Percentiles rank a stretch among this genome's conserved stretches.
Conservation (phyloP, 2,113 vertebrate genomes). For the Fulica atra region DNA sequence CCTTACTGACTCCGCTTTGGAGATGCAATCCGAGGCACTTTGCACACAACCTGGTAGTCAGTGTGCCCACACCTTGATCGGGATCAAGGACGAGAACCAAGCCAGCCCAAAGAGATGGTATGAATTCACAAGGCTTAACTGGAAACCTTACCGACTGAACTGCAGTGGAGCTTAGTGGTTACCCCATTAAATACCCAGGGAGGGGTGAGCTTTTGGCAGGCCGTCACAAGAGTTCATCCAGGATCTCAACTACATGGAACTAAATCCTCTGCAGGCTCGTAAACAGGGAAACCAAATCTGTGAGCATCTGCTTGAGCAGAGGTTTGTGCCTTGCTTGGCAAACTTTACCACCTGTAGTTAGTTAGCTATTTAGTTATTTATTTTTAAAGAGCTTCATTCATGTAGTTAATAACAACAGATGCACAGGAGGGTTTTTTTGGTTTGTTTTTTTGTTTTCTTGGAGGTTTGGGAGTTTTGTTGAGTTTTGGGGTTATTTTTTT, state of each 20-base stretch:
- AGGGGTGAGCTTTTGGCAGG: not conserved
- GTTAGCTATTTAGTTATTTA: not conserved
- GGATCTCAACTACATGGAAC: not conserved
- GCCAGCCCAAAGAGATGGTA: not conserved
- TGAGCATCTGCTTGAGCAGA: not conserved
- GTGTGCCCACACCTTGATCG: fast-evolving
- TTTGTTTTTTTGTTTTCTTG: not conserved
- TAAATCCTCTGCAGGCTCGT: not conserved
- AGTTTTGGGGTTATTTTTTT: not conserved
- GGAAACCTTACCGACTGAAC: not conserved
- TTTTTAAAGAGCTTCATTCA: not conserved
- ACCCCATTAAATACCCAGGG: not conserved
- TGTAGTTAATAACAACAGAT: not conserved
- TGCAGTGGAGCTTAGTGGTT: not conserved
- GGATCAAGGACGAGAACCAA: fast-evolving
- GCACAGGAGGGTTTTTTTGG: not conserved
- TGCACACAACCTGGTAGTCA: not conserved
- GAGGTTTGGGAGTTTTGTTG: not conserved
- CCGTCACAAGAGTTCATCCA: not conserved
- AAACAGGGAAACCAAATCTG: not conserved
- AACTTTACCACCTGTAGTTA: not conserved
- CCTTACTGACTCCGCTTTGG: fast-evolving
- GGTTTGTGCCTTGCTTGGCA: not conserved
- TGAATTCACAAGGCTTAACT: not conserved
- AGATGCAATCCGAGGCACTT: fast-evolving